Evolutionary conservation across 1,140 invertebrate genomes (phyloP).

Genomic region (Diabrotica virgifera): DNA sequence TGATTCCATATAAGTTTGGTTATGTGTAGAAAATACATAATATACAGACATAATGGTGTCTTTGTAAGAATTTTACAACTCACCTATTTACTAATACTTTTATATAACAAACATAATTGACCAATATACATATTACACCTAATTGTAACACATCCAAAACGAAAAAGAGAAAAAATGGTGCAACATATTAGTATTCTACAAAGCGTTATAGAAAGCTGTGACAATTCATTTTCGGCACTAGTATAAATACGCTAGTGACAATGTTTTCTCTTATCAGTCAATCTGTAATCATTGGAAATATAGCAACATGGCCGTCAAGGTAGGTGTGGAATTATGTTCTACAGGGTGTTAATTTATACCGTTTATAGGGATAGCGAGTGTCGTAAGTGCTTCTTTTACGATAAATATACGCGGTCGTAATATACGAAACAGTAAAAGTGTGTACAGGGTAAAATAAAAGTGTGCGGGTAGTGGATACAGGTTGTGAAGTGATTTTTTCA

Average conservation of each 20-base stretch:
- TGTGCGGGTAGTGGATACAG: no score
- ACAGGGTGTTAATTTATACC: no score
- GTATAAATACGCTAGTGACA: slow-evolving; percentile 7
- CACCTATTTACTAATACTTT: neutral
- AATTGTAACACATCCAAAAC: neutral
- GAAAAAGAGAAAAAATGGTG: slow-evolving; percentile 12
- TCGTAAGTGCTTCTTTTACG: no score
- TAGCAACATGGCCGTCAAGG: slow-evolving; percentile 15
- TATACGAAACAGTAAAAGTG: no score
- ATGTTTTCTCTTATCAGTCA: slow-evolving; percentile 16
- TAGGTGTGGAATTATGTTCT: neutral
- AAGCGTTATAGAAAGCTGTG: slow-evolving; percentile 14
- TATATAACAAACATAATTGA: neutral
- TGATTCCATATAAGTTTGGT: no score
- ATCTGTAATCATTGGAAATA: slow-evolving; percentile 11
- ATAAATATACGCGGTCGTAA: no score
- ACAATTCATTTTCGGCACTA: slow-evolving; percentile 14
- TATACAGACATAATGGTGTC: no score
- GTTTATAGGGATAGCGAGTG: no score
- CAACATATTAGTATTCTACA: slow-evolving; percentile 19
- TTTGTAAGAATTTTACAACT: no score
- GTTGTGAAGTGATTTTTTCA: no score
- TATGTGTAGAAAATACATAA: no score
- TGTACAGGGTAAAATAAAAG: no score
- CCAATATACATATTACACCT: neutral